Evolutionary conservation across 1,140 invertebrate species (phyloP), one percentile per base, ranked within the genome.

Genomic region (Meloidogyne chitwoodi): DNA sequence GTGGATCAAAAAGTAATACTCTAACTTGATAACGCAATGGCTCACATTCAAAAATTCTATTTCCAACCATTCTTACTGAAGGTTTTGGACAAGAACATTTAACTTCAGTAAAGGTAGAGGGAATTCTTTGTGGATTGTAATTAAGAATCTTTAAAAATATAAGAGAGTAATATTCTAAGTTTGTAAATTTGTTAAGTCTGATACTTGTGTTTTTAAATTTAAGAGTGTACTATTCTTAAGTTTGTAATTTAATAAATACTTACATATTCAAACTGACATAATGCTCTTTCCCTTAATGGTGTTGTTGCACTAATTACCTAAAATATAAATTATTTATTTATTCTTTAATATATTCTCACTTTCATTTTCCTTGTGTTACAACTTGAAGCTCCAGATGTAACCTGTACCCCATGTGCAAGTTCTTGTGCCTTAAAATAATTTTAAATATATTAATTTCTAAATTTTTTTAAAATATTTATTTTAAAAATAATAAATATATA

Each of bases 241-340:
- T n/a, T n/a, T n/a, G n/a, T n/a, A n/a, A n/a, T n/a, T n/a, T n/a
- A n/a, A n/a, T n/a, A n/a, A n/a, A 38, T 87, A 12, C 86, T 76
- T 4, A 87, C 73, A 75, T 86, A 86, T 73, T 86, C 85, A 69
- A 86, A 86, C 68, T 87, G 85, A 68, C 85, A 86, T 48, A 86
- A 68, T 12, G 85, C 85, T 66, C 85, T 38, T 73, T 86, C 85
- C 12, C 85, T 27, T 16, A 86, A 72, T 10, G 85, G 85, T 10
- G 85, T 86, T 67, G 81, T 81, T 24, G 84, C 74, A 72, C 83
- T 85, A 26, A 87, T 82, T 11, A 78, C 70, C 68, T 69, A 14
- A 6, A 69, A 69, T 14, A 74, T 34, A 19, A 31, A 41, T 8
- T 41, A 48, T 19, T 4, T 38, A 2, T 34, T 2, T 5, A 31